Evolutionary conservation across 2,113 vertebrate genomes (phyloP).

Genomic region (Caranx ignobilis): DNA sequence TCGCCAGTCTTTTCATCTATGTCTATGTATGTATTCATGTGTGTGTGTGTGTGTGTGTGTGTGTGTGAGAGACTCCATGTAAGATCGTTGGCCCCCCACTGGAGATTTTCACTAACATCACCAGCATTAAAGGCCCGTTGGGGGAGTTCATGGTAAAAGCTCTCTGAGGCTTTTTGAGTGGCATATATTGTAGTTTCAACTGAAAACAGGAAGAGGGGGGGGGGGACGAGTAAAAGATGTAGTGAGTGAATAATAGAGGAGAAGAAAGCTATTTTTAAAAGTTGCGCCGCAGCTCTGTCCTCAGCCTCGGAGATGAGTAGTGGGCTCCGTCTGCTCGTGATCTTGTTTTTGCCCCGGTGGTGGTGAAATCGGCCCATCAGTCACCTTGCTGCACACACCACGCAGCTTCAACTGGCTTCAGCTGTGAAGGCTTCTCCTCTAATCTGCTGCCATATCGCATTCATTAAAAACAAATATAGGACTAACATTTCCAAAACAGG

Average conservation of each 20-base stretch:
- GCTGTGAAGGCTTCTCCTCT: too few species aligned
- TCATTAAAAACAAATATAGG: background rate
- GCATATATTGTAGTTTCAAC: conserved; percentile 29
- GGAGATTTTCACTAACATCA: conserved; percentile 42
- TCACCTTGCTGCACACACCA: background rate
- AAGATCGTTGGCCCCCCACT: background rate
- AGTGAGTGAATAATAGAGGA: conserved; percentile 42
- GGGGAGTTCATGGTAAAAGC: conserved; percentile 55
- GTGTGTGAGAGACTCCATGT: background rate
- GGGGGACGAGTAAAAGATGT: background rate
- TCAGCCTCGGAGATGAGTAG: background rate
- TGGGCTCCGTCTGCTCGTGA: conserved; percentile 14
- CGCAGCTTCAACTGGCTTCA: too few species aligned
- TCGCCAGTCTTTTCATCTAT: background rate
- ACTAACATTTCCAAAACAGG: background rate
- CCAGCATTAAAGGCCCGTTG: conserved; percentile 34
- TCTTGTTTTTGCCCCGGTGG: background rate
- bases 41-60: background rate
- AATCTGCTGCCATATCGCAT: background rate
- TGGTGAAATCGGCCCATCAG: background rate
- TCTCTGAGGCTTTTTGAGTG: conserved; percentile 36
- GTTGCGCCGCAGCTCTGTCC: background rate
- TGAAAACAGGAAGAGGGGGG: background rate
- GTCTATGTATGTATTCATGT: background rate
- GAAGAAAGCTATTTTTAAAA: conserved; percentile 33